These are phyloP conservation scores for Emys orbicularis DNA, from an alignment of 2,797 vertebrate species.

Conservation along the genomic window DNA sequence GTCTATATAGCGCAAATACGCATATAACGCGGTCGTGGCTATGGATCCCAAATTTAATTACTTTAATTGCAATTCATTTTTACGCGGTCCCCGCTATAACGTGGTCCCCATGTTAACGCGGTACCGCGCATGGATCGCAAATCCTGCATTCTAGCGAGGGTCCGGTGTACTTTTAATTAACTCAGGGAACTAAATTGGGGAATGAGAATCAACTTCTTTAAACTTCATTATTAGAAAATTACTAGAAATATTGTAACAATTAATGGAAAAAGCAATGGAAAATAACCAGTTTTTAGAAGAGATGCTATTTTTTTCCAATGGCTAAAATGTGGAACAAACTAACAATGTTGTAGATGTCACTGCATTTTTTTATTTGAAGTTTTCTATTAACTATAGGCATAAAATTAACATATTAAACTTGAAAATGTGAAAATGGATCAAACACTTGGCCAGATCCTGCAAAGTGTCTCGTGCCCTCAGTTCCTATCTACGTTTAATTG, in stretches of 20 bases:
- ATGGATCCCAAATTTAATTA: too few relatives aligned
- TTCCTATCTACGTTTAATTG: background rate
- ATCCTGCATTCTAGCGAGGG: too few relatives aligned
- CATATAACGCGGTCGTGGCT: too few relatives aligned
- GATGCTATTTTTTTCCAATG: background rate
- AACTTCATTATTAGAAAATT: background rate
- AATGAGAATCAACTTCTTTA: background rate
- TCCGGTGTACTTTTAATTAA: background rate
- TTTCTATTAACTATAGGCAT: background rate
- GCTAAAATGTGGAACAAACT: background rate
- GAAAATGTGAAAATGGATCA: background rate
- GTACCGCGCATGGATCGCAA: too few relatives aligned
- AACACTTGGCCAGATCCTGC: background rate
- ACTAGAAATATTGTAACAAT: background rate
- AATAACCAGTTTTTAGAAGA: background rate
- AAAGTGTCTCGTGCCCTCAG: background rate
- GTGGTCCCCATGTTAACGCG: too few relatives aligned
- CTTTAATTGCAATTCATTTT: too few relatives aligned
- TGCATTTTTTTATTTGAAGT: fast-evolving
- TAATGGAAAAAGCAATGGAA: background rate
- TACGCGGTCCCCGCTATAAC: too few relatives aligned
- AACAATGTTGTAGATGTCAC: background rate
- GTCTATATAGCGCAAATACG: too few relatives aligned
- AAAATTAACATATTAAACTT: conserved; percentile 7
- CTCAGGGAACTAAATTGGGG: background rate